Base-by-base conservation (phyloP, 2,113 vertebrate genomes). In the Campylorhamphus procurvoides region DNA sequence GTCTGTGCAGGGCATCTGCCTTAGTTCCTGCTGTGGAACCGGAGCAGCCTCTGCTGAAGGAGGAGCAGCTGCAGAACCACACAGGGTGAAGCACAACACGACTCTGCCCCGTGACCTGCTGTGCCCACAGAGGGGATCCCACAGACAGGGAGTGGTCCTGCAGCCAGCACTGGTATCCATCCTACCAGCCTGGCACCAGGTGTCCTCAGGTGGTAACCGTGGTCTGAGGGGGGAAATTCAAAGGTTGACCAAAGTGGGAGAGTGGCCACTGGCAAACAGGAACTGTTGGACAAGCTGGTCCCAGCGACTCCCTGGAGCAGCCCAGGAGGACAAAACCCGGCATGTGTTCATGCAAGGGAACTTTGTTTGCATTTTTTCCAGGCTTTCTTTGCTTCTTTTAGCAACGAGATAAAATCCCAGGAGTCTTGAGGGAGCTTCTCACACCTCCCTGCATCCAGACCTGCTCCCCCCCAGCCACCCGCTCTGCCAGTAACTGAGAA, bases 261-360 rank as follows among this genome's bases (percentile, higher is more conserved):
- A 0, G 3, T 12, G 29, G 55, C 44, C 74, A 24, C 59, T 47
- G 53, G 69, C 49, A 81, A 81, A 31, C 8, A 35, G 31, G 52
- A 67, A 84, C 31, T 53, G 35, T 44, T 50, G 63, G 28, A 20
- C 77, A 42, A 49, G 37, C 53, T 25, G 17, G 46, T 46, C 55
- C 39, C 39, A 35, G 25, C 6, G 11, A 39, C 10, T 10, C 16
- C 8, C n/a, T 18, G 28, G 42, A 33, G 39, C n/a, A 78, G 64
- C 40, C 89, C 47, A 53, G 64, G 39, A 72, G 25, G 42, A 39
- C 74, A 44, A 69, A 89, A 49, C 22, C 17, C 4, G 0, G 10
- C 0, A 0, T 25, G 58, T 37, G 37, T 37, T 37, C 37, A 37
- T 58, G 10, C 8, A 53, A 53, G 28, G 37, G 31, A 74, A 20